Conservation (phyloP, 1,140 invertebrate species). For the Mya arenaria region DNA sequence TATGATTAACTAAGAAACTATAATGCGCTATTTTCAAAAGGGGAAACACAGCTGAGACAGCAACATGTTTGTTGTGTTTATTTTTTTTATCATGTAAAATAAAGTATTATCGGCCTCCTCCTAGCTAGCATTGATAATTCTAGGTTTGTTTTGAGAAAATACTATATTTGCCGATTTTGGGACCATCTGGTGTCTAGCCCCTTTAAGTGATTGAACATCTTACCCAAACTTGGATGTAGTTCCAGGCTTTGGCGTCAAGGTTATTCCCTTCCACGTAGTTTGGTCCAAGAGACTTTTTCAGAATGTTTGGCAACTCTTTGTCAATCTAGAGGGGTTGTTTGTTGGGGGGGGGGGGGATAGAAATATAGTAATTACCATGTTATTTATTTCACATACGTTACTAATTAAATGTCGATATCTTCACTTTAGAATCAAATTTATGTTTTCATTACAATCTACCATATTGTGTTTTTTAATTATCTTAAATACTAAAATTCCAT, state of each 20-base stretch:
- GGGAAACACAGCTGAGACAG: too few species aligned
- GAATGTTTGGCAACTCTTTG: constrained; percentile 30
- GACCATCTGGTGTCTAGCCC: not conserved
- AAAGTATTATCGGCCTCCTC: too few species aligned
- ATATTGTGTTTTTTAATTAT: too few species aligned
- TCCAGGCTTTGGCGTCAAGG: constrained; percentile 58
- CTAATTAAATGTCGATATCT: not conserved
- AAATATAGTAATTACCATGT: too few species aligned
- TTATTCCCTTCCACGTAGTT: constrained; percentile 49
- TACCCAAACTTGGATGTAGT: constrained; percentile 57
- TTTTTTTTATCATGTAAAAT: not conserved
- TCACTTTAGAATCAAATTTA: not conserved
- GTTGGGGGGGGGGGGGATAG: too few species aligned
- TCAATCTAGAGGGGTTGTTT: constrained; percentile 57
- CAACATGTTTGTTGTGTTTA: not conserved
- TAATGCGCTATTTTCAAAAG: too few species aligned
- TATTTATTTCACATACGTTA: not conserved
- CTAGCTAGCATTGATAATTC: not conserved
- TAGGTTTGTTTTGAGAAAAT: not conserved
- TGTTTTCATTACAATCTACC: not conserved
- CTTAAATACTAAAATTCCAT: not conserved
- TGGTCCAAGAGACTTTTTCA: constrained; percentile 40
- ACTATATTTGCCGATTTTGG: not conserved
- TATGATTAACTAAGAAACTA: too few species aligned
- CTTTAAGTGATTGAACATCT: not conserved